Evolutionary conservation across 2,113 vertebrate genomes (phyloP).

Genomic region (Ancistrus triradiatus): DNA sequence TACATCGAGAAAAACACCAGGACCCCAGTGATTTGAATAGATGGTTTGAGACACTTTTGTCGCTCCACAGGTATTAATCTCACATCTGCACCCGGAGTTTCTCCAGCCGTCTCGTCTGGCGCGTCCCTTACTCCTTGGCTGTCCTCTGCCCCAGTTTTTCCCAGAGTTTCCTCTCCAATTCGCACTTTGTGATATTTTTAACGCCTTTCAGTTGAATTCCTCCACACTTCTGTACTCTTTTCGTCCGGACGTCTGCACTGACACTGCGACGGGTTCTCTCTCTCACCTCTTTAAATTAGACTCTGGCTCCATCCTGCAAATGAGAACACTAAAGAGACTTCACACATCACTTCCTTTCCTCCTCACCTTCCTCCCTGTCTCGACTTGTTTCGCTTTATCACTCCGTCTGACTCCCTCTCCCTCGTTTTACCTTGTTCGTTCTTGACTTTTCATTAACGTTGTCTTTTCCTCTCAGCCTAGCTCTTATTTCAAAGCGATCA

Average conservation of each 20-base stretch:
- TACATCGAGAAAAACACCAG: too few relatives aligned
- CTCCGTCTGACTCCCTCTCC: neutral
- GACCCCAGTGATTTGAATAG: neutral
- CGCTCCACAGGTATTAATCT: neutral
- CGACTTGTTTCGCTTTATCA: neutral
- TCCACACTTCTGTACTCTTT: slow-evolving; percentile 5
- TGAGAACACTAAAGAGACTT: slow-evolving; percentile 6
- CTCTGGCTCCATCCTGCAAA: neutral
- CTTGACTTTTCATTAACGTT: neutral
- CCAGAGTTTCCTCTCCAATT: neutral
- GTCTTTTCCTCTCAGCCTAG: neutral
- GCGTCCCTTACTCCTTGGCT: neutral
- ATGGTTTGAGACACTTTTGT: neutral
- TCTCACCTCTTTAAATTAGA: slow-evolving; percentile 18
- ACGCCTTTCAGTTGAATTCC: too few relatives aligned
- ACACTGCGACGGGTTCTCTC: neutral
- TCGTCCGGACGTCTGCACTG: too few relatives aligned
- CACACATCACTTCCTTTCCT: neutral
- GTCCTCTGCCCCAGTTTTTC: slow-evolving; percentile 18
- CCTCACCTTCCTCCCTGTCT: neutral
- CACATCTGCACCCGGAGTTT: neutral
- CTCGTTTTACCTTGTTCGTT: too few relatives aligned
- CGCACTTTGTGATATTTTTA: slow-evolving; percentile 6
- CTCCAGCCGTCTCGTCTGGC: neutral
- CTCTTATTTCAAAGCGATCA: too few relatives aligned